phyloP scores from a whole-genome alignment of 2,113 vertebrate genomes.

The Scolopax mira region DNA sequence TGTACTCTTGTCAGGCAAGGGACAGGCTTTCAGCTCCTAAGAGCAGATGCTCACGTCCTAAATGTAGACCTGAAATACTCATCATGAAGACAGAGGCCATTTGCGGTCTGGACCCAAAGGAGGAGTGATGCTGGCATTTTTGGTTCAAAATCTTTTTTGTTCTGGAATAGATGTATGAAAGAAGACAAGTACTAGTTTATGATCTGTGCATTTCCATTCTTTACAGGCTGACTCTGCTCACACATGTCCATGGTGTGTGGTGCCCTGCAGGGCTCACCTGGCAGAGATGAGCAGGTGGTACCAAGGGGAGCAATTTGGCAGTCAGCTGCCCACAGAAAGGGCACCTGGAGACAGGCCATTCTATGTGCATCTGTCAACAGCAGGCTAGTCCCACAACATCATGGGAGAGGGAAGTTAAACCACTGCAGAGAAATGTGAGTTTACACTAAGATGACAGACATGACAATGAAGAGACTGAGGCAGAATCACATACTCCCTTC shows the following conservation, averaged over 20 bases:
- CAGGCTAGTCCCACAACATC: not conserved
- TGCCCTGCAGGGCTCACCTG: not conserved
- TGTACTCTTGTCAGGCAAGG: not conserved
- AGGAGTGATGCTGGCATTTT: not conserved
- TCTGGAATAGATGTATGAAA: not conserved
- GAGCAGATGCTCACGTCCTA: not conserved
- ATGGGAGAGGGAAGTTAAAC: not conserved
- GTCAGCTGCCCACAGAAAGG: not conserved
- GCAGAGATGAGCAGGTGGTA: rapidly evolving
- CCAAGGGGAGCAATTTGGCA: rapidly evolving
- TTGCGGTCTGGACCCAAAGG: not conserved
- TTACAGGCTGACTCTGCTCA: not conserved
- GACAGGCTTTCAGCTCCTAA: not conserved
- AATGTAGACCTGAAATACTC: not conserved
- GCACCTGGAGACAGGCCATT: not conserved
- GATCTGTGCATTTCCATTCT: not conserved
- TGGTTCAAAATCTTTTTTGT: not conserved
- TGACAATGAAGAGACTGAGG: not conserved
- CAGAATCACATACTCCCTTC: not conserved
- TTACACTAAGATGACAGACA: not conserved
- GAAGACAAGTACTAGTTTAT: not conserved
- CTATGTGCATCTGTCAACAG: not conserved
- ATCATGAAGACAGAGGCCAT: not conserved
- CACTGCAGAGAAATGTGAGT: not conserved
- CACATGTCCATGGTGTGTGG: rapidly evolving